Base-by-base conservation (phyloP, 2,113 vertebrate genomes). In the Periophthalmus modestus region DNA sequence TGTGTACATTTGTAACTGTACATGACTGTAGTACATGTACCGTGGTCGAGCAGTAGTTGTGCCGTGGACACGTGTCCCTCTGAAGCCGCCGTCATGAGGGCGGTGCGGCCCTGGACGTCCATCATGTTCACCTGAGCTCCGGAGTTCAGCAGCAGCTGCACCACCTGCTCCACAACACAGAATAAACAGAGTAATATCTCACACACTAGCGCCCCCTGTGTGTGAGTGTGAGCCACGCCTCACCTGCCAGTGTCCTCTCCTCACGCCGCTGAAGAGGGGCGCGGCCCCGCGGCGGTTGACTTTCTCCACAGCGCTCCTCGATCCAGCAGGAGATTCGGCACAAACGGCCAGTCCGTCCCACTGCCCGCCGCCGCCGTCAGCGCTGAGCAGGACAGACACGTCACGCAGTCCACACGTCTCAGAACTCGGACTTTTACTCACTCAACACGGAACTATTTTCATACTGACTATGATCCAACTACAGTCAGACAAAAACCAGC, bases 191-290 rank as follows among this genome's bases (percentile, higher is more conserved):
- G n/a, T n/a, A n/a, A n/a, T n/a, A n/a, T n/a, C n/a, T n/a, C n/a
- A n/a, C 13, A 9, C 14, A 39, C 14, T 54, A 19, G 2, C 7
- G 13, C 4, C 34, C 21, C 6, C 11, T 39, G 18, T 65, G 34
- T 19, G 39, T 39, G 18, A 43, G 1, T 62, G n/a, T n/a, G n/a
- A n/a, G n/a, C n/a, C n/a, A n/a, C n/a, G n/a, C 12, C 0, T 0
- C 78, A 98, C 97, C 96, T 97, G 95, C 95, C 96, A 96, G 91
- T 98, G 96, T 19, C 97, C 97, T 74, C 96, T 95, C 21, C 95
- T 93, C 24, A 98, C 97, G 0, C 96, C 94, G 2, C 96, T 97
- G 94, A 97, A 97, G 24, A 99, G 93, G 0, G 98, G 97, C 0
- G 96, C 88, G 0, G 96, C 93, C 0, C 97, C 95, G 0, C 95